Evolutionary conservation across 2,797 vertebrate species (phyloP), one percentile per base, ranked within the genome.

Genomic region (Triplophysa yarkandensis): DNA sequence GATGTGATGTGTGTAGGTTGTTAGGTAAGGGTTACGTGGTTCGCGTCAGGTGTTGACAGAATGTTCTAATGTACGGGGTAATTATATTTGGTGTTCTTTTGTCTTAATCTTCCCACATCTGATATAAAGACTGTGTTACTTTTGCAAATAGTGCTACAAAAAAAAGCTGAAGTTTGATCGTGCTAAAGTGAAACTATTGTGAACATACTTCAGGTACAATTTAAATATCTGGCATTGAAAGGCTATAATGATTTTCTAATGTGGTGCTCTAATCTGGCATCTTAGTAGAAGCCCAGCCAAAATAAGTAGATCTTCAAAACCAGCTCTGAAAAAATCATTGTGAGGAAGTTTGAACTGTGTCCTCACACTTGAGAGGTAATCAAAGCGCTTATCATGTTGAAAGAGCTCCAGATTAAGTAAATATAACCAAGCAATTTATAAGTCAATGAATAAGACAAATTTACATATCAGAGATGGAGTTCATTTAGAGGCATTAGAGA

Each of bases 351-450:
- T 67, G 44, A 74, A 74, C 67, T 55, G 7, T 44, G 50, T 7
- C 43, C 64, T 69, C 23, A 32, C 62, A 64, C 30, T 64, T 75
- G 64, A 80, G 54, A 68, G 30, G 67, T 55, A 76, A 78, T 73
- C 69, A 74, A 54, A 69, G 61, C 60, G 39, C 23, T 62, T 72
- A 67, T 58, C 67, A 64, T 70, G 34, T 50, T 36, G 27, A 65
- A 72, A 75, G 66, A 63, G 58, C 55, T 61, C 43, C 58, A 80
- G 69, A 69, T 77, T 79, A 70, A 66, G 54, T 52, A 43, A 71
- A 70, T 76, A 78, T 76, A 61, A 69, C 77, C 50, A 71, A 74
- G 76, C 52, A 71, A 73, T 76, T 80, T 75, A 60, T 60, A 73
- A 78, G 68, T 78, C 80, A 76, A 65, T 66, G 65, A 46, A 66